Evolutionary conservation across 2,888 invertebrate species (phyloP).

Genomic region (Hydrotaea cyrtoneurina): DNA sequence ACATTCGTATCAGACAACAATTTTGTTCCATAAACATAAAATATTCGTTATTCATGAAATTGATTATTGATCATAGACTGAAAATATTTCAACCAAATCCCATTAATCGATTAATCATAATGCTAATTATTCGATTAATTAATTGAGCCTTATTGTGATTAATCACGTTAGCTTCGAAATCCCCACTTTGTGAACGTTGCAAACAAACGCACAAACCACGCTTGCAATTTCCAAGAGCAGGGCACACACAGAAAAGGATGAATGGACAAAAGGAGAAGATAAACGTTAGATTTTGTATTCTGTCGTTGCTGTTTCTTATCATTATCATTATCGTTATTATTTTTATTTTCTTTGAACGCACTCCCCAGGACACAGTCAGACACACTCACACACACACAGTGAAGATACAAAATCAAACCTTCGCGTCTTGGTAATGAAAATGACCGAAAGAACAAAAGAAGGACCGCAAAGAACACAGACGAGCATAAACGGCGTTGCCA

Average conservation of each 20-base stretch:
- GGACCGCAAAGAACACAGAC: neutral
- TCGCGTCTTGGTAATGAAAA: constrained; percentile 38
- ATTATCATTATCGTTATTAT: constrained; percentile 4
- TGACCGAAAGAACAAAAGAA: neutral
- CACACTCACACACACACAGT: neutral
- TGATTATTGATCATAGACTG: too few relatives aligned
- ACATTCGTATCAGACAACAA: too few relatives aligned
- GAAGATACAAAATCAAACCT: neutral
- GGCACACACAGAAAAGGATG: neutral
- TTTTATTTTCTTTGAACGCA: neutral
- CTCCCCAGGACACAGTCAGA: neutral
- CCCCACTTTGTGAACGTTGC: neutral
- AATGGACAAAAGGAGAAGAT: neutral
- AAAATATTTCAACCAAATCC: neutral
- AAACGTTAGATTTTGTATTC: neutral
- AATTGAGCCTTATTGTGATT: neutral
- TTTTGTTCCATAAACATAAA: too few relatives aligned
- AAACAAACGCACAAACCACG: neutral
- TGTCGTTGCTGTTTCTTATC: neutral
- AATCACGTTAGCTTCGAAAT: neutral
- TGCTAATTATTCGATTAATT: neutral
- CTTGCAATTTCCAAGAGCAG: neutral
- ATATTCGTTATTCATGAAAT: too few relatives aligned
- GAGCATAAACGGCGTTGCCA: neutral
- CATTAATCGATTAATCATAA: neutral